phyloP scores from a whole-genome alignment of 1,140 invertebrate genomes.

The Pseudomyrmex dendroicus region DNA sequence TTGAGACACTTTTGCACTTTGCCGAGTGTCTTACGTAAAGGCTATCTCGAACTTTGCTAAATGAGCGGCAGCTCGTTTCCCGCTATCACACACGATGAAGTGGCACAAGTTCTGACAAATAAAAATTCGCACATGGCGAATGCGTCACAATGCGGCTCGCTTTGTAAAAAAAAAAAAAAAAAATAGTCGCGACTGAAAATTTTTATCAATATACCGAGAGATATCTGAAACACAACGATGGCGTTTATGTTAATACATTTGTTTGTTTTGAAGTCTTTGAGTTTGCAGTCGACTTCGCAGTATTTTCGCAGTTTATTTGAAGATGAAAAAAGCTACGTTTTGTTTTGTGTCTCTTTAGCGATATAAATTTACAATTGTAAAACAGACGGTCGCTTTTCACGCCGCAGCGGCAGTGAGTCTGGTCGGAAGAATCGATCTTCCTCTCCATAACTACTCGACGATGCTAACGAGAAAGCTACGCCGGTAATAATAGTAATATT shows the following conservation, averaged over 20 bases:
- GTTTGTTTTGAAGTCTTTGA: neutral
- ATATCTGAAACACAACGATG: neutral
- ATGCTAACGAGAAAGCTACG: conserved; percentile 50
- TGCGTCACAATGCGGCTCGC: neutral
- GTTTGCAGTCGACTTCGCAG: neutral
- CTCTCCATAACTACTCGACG: conserved; percentile 26
- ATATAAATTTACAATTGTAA: neutral
- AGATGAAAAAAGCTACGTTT: neutral
- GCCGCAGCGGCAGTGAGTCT: neutral
- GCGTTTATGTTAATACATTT: neutral
- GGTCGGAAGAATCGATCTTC: conserved; percentile 26
- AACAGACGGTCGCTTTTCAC: neutral
- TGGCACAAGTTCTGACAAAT: neutral
- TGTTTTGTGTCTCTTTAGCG: too few species aligned
- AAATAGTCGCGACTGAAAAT: neutral
- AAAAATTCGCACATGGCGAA: neutral
- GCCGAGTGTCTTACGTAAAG: conserved; percentile 5
- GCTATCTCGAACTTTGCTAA: conserved; percentile 14
- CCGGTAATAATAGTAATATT: conserved; percentile 58
- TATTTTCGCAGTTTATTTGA: neutral
- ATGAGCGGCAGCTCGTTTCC: neutral
- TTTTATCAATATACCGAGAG: neutral
- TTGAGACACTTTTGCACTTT: neutral
- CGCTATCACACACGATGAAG: neutral
- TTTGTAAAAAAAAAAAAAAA: neutral